phyloP scores from a whole-genome alignment of 2,113 vertebrate genomes.

The Psettodes erumei region DNA sequence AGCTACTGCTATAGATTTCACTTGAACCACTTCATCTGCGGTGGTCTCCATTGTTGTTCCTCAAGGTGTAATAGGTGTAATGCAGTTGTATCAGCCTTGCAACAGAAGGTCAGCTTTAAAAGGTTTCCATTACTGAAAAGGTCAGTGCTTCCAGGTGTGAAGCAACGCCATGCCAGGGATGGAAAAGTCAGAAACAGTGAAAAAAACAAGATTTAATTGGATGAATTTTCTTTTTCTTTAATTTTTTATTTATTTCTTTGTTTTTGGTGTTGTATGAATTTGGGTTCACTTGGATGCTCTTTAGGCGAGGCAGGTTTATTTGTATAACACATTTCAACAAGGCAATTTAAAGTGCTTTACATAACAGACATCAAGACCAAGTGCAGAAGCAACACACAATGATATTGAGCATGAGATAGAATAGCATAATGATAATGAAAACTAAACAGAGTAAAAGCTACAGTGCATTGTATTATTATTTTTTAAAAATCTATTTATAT shows the following conservation, averaged over 20 bases:
- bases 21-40: constrained; percentile 33
- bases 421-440: no score
- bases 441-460: no score
- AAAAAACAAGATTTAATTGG: constrained; percentile 30
- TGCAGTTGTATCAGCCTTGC: constrained; percentile 53
- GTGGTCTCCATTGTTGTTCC: constrained; percentile 48
- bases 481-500: no score
- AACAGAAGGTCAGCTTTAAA: constrained; percentile 77
- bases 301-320: no score
- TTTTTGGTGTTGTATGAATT: not conserved
- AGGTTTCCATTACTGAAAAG: constrained; percentile 78
- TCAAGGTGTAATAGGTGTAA: constrained; percentile 53
- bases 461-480: no score
- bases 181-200: constrained; percentile 26
- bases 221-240: constrained; percentile 17
- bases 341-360: no score
- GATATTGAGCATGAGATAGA: no score
- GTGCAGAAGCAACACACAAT: no score
- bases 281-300: not conserved
- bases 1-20: not conserved
- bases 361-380: no score
- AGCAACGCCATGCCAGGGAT: constrained; percentile 1
- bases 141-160: constrained; percentile 75
- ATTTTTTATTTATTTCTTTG: not conserved
- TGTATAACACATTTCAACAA: no score